Evolutionary conservation across 1,140 invertebrate genomes (phyloP), one percentile per base, ranked within the genome.

Genomic region (Psilanteris sp.): DNA sequence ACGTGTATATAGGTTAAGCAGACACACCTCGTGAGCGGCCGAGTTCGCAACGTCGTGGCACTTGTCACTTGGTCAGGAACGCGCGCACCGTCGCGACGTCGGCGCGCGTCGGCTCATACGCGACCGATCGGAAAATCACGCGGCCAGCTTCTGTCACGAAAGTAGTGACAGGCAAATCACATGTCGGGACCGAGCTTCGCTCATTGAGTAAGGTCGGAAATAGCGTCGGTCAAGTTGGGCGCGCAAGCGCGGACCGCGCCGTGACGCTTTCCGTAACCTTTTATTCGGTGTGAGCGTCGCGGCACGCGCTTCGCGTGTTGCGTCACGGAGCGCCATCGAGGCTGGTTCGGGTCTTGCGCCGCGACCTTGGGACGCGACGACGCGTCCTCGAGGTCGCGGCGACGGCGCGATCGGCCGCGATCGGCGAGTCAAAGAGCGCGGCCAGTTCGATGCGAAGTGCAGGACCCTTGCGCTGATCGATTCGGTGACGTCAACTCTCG

Each of bases 1-100:
- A 70, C 50, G 72, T 68, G 57, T 76, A 70, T 67, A 52, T 68
- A 68, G 55, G 62, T 76, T 76, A 70, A 64, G 29, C 6, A 57
- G 72, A 76, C 72, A 70, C 72, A 76, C 72, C 72, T 76, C 29
- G 34, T 32, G 50, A 36, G 46, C 62, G 41, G 34, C 34, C 29
- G 41, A 55, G 31, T 44, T 66, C 9, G 20, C 24, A 41, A 44
- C 44, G 8, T 36, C 36, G 39, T 32, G 46, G 48, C 55, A 46
- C 46, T 52, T 34, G 55, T 75, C 62, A 67, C 62, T 37, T 62
- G 13, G 10, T 18, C 7, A 16, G 9, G 3, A 24, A 11, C 37
- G 24, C 26, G 27, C 62, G 31, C 10, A 20, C 36, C 27, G 31
- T 20, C 46, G 37, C 34, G 24, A 22, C 16, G 20, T 32, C 32